A percentile compares a stretch with the other conserved stretches of the same genome.
Conservation (phyloP, 2,888 invertebrate species). For the Hedychridium roseum region DNA sequence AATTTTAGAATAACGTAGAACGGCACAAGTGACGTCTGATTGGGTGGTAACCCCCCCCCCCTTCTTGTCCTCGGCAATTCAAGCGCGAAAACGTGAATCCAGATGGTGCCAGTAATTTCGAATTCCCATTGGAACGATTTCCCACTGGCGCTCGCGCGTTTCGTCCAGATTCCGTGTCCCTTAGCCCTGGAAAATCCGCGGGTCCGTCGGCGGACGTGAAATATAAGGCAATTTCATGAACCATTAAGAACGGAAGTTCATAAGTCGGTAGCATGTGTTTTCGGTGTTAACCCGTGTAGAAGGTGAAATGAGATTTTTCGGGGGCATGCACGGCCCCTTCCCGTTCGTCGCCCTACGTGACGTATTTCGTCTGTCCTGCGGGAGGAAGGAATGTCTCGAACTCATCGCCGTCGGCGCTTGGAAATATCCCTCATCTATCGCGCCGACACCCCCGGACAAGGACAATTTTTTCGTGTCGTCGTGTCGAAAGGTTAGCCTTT, state of each 20-base stretch:
- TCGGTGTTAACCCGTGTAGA: slow-evolving; percentile 56
- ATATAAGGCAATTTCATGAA: slow-evolving; percentile 58
- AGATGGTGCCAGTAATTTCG: too few species aligned
- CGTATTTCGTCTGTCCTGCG: slow-evolving; percentile 37
- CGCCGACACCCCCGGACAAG: slow-evolving; percentile 7
- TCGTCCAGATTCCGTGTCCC: too few species aligned
- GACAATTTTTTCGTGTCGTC: slow-evolving; percentile 29
- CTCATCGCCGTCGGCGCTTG: slow-evolving; percentile 13
- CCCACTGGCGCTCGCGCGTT: too few species aligned
- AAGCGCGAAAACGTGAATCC: too few species aligned
- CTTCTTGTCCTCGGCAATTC: too few species aligned
- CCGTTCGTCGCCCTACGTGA: too few species aligned
- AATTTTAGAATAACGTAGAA: too few species aligned
- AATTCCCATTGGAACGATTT: too few species aligned
- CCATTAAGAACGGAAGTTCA: slow-evolving; percentile 57
- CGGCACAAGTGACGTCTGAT: too few species aligned
- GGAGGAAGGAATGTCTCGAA: slow-evolving; percentile 11
- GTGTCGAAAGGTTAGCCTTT: slow-evolving; percentile 33
- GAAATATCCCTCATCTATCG: slow-evolving; percentile 13
- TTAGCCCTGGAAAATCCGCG: too few species aligned
- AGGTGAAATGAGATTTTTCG: slow-evolving; percentile 55
- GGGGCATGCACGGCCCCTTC: slow-evolving; percentile 21
- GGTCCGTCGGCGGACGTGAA: slow-evolving; percentile 48
- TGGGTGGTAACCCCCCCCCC: too few species aligned
- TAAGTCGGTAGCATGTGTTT: slow-evolving; percentile 57